Percentiles rank a stretch among this genome's conserved stretches.
Conservation (phyloP, 2,888 invertebrate genomes). For the Eucera pruinosa region DNA sequence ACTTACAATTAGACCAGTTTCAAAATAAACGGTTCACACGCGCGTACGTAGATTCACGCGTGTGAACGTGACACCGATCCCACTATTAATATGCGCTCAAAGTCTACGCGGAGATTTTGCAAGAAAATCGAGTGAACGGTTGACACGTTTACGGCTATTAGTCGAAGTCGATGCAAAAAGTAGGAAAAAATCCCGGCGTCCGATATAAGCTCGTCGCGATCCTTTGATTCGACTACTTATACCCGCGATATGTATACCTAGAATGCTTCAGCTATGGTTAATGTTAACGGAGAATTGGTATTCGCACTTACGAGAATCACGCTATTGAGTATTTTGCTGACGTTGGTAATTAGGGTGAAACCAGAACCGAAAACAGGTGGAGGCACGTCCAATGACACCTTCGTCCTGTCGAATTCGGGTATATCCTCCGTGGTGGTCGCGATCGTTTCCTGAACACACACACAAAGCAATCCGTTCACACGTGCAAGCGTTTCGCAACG, state of each 20-base stretch:
- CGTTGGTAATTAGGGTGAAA: conserved; percentile 88
- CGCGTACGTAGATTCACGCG: too few relatives aligned
- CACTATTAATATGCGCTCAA: neutral
- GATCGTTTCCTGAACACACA: conserved; percentile 69
- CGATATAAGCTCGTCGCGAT: too few relatives aligned
- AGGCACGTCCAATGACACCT: conserved; percentile 89
- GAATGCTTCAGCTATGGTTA: too few relatives aligned
- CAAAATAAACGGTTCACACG: too few relatives aligned
- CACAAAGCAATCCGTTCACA: too few relatives aligned
- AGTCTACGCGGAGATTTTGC: conserved; percentile 19
- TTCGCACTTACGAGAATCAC: conserved; percentile 88
- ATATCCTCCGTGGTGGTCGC: conserved; percentile 84
- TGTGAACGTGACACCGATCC: too few relatives aligned
- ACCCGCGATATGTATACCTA: too few relatives aligned
- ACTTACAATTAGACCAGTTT: too few relatives aligned
- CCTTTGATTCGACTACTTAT: neutral
- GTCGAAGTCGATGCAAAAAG: neutral
- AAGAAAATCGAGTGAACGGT: conserved; percentile 49
- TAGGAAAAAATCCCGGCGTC: neutral
- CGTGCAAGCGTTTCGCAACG: conserved; percentile 29
- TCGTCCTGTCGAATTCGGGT: conserved; percentile 85
- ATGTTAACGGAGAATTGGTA: neutral
- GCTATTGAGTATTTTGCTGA: conserved; percentile 88
- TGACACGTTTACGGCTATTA: conserved; percentile 21
- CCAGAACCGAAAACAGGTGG: conserved; percentile 88